Percentiles rank a stretch among this genome's conserved stretches.
These are phyloP conservation scores for Hydropsyche betteni DNA, from an alignment of 2,888 invertebrate species.

Conservation along the genomic window DNA sequence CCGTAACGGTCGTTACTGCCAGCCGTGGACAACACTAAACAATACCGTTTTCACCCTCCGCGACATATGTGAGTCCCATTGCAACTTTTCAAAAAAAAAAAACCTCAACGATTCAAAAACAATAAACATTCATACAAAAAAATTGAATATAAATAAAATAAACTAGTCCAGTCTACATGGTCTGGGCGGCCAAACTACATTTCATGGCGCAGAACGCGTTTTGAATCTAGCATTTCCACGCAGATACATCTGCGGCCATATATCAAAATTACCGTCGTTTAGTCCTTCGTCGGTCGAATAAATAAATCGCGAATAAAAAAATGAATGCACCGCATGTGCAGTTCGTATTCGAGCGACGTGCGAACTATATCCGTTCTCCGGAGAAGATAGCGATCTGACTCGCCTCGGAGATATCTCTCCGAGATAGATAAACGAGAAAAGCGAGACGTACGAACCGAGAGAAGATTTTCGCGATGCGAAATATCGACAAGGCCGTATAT, in stretches of 20 bases:
- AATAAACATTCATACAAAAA: neutral
- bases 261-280: constrained; percentile 9
- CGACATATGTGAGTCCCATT: constrained; percentile 3
- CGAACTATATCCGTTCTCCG: neutral
- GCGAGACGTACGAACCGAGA: constrained; percentile 48
- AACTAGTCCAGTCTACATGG: too few species aligned
- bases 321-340: constrained; percentile 5
- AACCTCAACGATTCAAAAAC: neutral
- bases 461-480: constrained; percentile 20
- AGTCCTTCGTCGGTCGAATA: neutral
- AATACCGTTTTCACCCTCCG: constrained; percentile 32
- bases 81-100: neutral
- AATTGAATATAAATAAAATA: too few species aligned
- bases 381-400: neutral
- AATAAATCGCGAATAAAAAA: constrained; percentile 12
- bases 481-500: constrained; percentile 7
- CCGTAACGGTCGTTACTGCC: constrained; percentile 39
- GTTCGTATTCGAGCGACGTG: neutral
- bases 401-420: neutral
- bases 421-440: neutral
- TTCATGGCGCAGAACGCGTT: too few species aligned
- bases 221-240: too few species aligned
- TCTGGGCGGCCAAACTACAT: too few species aligned
- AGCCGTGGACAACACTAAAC: constrained; percentile 39
- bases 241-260: neutral